Evolutionary conservation across 1,140 invertebrate species (phyloP).

Genomic region (Saccostrea glomerata): DNA sequence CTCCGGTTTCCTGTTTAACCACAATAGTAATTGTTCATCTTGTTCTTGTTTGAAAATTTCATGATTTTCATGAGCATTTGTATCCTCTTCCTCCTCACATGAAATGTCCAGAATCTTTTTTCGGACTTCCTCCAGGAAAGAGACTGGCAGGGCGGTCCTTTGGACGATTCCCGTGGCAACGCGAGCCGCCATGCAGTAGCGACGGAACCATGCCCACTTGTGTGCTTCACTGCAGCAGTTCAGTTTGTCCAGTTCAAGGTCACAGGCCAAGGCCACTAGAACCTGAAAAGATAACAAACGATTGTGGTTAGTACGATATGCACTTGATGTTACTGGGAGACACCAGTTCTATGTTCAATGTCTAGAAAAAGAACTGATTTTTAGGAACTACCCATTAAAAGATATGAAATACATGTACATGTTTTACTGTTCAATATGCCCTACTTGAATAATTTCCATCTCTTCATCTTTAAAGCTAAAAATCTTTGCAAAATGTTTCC

Average conservation of each 20-base stretch:
- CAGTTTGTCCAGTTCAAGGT: constrained; percentile 89
- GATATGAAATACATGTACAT: too few species aligned
- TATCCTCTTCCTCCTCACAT: constrained; percentile 79
- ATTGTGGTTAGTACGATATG: too few species aligned
- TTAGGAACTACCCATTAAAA: too few species aligned
- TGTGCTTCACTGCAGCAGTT: constrained; percentile 86
- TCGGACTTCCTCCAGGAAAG: constrained; percentile 87
- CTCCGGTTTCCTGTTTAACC: constrained; percentile 92
- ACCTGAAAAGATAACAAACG: constrained; percentile 80
- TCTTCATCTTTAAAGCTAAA: too few species aligned
- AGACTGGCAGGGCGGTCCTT: constrained; percentile 85
- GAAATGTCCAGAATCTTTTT: constrained; percentile 82
- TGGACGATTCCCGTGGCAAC: constrained; percentile 91
- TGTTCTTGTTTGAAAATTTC: constrained; percentile 91
- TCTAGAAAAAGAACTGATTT: too few species aligned
- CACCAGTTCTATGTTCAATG: too few species aligned
- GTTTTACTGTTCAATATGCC: too few species aligned
- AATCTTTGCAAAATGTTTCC: too few species aligned
- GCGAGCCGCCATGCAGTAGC: constrained; percentile 93
- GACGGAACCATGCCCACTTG: constrained; percentile 96
- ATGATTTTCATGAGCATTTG: constrained; percentile 88
- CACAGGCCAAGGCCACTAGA: constrained; percentile 92
- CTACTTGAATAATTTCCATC: too few species aligned
- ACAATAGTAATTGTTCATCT: constrained; percentile 95
- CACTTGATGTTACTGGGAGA: too few species aligned